Evolutionary conservation across 2,888 invertebrate genomes (phyloP).

Genomic region (Aphodius sticticus): DNA sequence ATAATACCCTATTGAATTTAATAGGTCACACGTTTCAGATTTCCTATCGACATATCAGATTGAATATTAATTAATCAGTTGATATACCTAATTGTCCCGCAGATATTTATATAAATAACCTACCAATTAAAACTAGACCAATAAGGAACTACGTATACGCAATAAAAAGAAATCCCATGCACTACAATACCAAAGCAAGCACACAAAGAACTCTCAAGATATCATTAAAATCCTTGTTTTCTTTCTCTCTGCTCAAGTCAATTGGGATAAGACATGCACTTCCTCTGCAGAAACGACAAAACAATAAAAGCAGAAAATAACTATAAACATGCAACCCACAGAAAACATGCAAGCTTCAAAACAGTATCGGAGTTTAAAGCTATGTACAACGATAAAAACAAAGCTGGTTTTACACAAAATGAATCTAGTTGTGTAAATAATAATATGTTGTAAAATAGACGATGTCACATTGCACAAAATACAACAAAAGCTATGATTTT

Average conservation of each 20-base stretch:
- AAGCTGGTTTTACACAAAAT: background rate
- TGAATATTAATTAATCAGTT: background rate
- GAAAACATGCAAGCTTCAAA: background rate
- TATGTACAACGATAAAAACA: background rate
- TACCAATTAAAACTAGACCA: background rate
- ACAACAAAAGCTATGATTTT: constrained; percentile 14
- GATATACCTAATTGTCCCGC: background rate
- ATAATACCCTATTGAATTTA: background rate
- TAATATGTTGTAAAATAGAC: constrained; percentile 7
- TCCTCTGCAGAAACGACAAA: background rate
- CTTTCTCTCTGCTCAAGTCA: background rate
- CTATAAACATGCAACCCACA: background rate
- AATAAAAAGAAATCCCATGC: background rate
- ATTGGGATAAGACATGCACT: background rate
- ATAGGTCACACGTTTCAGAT: background rate
- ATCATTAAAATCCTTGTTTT: background rate
- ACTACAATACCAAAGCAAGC: background rate
- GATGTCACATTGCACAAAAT: constrained; percentile 36
- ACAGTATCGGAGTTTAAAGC: background rate
- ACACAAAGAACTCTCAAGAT: background rate
- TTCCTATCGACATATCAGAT: background rate
- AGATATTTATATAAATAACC: background rate
- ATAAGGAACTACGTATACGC: background rate
- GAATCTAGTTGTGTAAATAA: background rate
- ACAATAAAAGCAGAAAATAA: background rate